Conservation (phyloP, 23 tunicate genomes). For the Halocynthia roretzi region DNA sequence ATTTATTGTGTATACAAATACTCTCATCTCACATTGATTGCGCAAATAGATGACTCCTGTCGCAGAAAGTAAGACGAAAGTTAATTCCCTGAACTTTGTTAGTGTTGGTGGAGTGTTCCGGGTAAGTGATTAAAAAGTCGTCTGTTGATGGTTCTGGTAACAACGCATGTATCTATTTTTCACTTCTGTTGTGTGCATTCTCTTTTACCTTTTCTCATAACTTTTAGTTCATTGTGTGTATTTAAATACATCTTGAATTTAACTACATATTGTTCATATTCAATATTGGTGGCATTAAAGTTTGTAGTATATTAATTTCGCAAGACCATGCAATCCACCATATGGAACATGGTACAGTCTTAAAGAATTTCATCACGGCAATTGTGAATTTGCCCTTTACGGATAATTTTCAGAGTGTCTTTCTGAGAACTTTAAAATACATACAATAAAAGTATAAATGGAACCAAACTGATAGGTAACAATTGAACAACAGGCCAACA, state of each 20-base stretch:
- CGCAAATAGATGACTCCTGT: no score
- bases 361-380: not conserved
- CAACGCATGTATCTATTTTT: not conserved
- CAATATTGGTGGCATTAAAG: no score
- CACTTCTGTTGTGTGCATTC: not conserved
- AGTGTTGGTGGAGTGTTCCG: constrained; percentile 52
- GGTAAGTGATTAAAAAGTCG: constrained; percentile 21
- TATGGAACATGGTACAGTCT: not conserved
- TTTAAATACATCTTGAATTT: not conserved
- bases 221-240: not conserved
- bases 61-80: constrained; percentile 5
- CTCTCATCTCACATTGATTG: no score
- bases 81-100: constrained; percentile 51
- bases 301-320: no score
- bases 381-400: not conserved
- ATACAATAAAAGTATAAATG: no score
- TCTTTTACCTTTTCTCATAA: not conserved
- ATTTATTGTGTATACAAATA: no score
- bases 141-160: not conserved
- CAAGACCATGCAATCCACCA: no score
- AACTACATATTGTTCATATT: no score
- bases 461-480: no score
- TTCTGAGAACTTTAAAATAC: no score
- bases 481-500: no score
- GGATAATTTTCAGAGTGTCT: no score